These are phyloP conservation scores for Beris morrisii DNA, from an alignment of 2,888 invertebrate species.

Conservation along the genomic window DNA sequence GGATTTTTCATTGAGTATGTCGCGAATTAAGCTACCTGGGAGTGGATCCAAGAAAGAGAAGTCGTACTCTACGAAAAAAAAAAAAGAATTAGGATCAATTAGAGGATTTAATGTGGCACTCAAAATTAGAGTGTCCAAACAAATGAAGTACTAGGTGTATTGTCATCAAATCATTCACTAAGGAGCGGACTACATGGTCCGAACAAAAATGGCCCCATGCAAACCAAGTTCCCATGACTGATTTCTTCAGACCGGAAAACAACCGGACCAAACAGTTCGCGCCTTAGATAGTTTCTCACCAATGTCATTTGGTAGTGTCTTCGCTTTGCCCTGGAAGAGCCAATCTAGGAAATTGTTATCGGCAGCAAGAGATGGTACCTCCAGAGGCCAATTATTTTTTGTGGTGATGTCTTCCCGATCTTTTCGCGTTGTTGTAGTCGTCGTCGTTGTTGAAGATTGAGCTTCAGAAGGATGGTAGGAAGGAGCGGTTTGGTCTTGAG, in stretches of 20 bases:
- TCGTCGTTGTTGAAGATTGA: background rate
- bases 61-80: slow-evolving; percentile 37
- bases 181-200: no score
- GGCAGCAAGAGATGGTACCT: slow-evolving; percentile 23
- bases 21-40: slow-evolving; percentile 50
- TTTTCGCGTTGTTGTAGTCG: slow-evolving; percentile 9
- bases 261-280: no score
- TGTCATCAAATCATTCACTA: no score
- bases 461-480: background rate
- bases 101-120: no score
- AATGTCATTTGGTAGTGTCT: slow-evolving; percentile 29
- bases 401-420: slow-evolving; percentile 8
- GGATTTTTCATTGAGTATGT: slow-evolving; percentile 49
- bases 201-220: no score
- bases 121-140: no score
- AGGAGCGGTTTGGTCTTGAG: background rate
- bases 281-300: slow-evolving; percentile 26
- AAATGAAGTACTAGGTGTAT: no score
- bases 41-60: slow-evolving; percentile 48
- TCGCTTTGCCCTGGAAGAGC: slow-evolving; percentile 41
- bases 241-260: no score
- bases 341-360: slow-evolving; percentile 40
- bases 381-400: slow-evolving; percentile 7
- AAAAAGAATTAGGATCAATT: background rate
- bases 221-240: no score